A percentile compares a stretch with the other conserved stretches of the same genome.
These are phyloP conservation scores for Drosophila mayaguana DNA, from an alignment of 2,888 invertebrate genomes.

Conservation along the genomic window DNA sequence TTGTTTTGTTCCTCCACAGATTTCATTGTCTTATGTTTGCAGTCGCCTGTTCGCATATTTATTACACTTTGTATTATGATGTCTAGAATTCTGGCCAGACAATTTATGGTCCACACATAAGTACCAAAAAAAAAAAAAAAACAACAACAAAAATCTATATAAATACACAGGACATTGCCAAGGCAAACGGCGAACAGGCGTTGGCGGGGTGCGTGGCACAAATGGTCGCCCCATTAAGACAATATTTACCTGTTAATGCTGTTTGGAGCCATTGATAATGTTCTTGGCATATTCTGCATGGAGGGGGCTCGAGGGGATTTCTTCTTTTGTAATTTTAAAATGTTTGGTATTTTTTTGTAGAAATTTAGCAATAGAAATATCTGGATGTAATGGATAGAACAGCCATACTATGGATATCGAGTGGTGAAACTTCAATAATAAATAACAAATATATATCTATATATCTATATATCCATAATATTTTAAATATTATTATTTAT, in stretches of 20 bases:
- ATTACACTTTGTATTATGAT: constrained; percentile 77
- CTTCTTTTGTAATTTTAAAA: background rate
- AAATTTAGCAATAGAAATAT: too few species aligned
- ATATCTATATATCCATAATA: too few species aligned
- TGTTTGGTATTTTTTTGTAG: background rate
- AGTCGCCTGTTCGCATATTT: constrained; percentile 64
- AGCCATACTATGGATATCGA: too few species aligned
- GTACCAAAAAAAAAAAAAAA: constrained; percentile 5
- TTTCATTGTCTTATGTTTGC: constrained; percentile 36
- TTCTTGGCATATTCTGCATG: background rate
- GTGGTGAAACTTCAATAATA: too few species aligned
- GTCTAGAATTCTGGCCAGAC: constrained; percentile 68
- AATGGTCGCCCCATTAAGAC: constrained; percentile 55
- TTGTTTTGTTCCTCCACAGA: constrained; percentile 22
- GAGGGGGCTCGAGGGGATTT: background rate
- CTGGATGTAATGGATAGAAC: too few species aligned
- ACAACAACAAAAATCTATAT: too few species aligned
- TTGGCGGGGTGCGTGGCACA: background rate
- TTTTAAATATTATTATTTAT: too few species aligned
- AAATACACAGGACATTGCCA: background rate
- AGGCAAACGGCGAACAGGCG: background rate
- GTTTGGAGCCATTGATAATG: constrained; percentile 40
- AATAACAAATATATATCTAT: too few species aligned
- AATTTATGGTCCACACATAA: constrained; percentile 66
- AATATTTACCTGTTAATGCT: constrained; percentile 50